Percentiles rank a stretch among this genome's conserved stretches.
These are phyloP conservation scores for Carassius carassius DNA, from an alignment of 2,113 vertebrate genomes.

Conservation along the genomic window DNA sequence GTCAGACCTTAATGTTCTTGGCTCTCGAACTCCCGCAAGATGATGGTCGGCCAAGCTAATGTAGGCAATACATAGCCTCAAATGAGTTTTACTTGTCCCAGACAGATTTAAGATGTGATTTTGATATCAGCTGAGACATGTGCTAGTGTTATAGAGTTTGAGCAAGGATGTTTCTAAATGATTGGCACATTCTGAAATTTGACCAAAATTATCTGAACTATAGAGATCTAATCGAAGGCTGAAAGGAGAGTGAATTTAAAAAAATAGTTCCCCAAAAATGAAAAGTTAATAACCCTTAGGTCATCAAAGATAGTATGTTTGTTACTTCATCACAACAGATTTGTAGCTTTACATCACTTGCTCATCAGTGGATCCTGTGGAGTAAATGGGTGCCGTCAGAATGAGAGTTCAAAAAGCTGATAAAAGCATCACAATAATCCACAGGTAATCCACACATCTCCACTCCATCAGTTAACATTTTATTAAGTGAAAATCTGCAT, in stretches of 20 bases:
- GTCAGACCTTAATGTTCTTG: slow-evolving; percentile 17
- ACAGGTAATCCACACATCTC: neutral
- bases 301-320: no score
- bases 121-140: neutral
- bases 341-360: neutral
- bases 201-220: neutral
- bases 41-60: neutral
- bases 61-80: neutral
- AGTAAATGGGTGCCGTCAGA: neutral
- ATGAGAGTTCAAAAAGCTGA: neutral
- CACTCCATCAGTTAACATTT: neutral
- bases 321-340: no score
- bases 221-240: neutral
- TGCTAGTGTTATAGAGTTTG: neutral
- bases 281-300: no score
- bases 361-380: neutral
- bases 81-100: neutral
- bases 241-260: no score
- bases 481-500: neutral
- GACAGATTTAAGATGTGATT: neutral
- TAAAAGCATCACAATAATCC: neutral
- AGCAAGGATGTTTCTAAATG: neutral
- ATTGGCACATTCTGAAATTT: neutral
- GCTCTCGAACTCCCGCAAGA: neutral
- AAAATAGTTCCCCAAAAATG: no score